Percentiles rank a stretch among this genome's conserved stretches.
These are phyloP conservation scores for Condylura cristata DNA, from an alignment of 2,113 vertebrate genomes.

Conservation along the genomic window DNA sequence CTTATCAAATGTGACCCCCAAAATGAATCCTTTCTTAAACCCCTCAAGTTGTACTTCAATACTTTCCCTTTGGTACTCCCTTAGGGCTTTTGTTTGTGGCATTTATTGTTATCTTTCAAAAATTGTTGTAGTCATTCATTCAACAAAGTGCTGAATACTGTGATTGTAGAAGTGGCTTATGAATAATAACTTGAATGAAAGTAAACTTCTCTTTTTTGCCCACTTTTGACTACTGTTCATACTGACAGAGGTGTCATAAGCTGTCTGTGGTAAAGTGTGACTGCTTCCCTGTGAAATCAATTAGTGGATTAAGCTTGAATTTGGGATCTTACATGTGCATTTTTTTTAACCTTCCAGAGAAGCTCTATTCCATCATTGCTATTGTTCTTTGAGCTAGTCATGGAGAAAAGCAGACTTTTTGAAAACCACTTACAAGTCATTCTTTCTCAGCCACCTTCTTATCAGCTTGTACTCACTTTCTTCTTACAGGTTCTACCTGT, in stretches of 20 bases:
- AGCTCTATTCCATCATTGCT: neutral
- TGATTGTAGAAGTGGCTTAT: neutral
- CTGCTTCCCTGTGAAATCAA: neutral
- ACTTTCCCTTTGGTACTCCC: neutral
- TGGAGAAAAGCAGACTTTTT: neutral
- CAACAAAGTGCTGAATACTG: neutral
- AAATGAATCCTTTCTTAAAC: neutral
- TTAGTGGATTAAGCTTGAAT: neutral
- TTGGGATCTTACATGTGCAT: neutral
- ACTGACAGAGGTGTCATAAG: too few species aligned
- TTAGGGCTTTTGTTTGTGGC: neutral
- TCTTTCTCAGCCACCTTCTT: neutral
- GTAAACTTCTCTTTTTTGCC: neutral
- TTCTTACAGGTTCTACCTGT: neutral
- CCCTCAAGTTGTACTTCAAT: neutral
- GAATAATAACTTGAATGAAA: neutral
- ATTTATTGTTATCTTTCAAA: neutral
- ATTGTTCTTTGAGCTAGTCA: neutral
- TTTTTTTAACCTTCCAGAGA: neutral
- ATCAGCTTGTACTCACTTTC: neutral
- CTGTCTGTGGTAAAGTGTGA: neutral
- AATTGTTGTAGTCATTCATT: neutral
- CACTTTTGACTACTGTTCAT: neutral
- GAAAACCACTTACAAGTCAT: neutral
- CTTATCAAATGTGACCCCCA: neutral